Conservation (phyloP, 2,888 invertebrate species). For the Cephus rjabovi region DNA sequence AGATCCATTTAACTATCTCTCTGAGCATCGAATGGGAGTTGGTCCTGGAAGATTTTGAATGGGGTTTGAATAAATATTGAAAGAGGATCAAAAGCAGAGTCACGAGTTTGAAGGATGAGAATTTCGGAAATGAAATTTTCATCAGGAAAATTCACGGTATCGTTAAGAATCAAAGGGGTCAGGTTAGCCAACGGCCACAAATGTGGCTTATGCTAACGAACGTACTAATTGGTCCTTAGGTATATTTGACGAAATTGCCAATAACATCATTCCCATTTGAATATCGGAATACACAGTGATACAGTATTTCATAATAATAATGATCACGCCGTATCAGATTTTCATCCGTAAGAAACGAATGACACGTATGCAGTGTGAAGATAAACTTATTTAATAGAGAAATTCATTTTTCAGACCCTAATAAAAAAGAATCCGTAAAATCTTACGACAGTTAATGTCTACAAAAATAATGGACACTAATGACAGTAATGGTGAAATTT, state of each 20-base stretch:
- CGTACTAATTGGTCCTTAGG: conserved; percentile 44
- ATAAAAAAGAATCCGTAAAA: background rate
- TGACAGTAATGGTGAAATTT: background rate
- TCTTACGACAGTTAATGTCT: too few relatives aligned
- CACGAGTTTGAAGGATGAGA: background rate
- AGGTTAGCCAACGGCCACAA: background rate
- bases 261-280: conserved; percentile 40
- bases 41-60: background rate
- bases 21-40: background rate
- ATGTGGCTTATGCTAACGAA: conserved; percentile 17
- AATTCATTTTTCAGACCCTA: background rate
- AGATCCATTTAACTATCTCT: background rate
- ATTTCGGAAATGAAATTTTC: background rate
- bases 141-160: background rate
- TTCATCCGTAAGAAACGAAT: background rate
- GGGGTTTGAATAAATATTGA: background rate
- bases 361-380: background rate
- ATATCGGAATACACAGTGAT: background rate
- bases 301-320: background rate
- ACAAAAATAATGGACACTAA: background rate
- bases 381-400: background rate
- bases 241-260: conserved; percentile 42
- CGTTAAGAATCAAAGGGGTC: background rate
- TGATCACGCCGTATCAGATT: background rate
- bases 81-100: background rate